These are phyloP conservation scores for Bergia sp. DNA, from an alignment of 92 coral and sea anemone genomes.

Conservation along the genomic window DNA sequence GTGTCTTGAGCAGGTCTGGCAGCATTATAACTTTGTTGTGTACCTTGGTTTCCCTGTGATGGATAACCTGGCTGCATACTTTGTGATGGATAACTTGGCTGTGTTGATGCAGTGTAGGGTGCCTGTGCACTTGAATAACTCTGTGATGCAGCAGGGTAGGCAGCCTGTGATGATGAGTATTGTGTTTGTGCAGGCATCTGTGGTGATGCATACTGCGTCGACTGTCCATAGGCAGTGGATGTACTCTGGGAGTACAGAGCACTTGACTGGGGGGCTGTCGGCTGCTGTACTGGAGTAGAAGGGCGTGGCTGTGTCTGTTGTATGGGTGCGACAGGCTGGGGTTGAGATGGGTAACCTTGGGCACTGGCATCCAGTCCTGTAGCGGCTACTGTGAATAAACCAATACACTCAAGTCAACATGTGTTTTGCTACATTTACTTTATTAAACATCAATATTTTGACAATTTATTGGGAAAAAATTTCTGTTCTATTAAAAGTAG, in stretches of 20 bases:
- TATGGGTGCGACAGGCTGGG: background rate
- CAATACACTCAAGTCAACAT: background rate
- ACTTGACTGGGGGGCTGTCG: slow-evolving; percentile 39
- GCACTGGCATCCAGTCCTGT: slow-evolving; percentile 32
- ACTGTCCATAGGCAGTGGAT: slow-evolving; percentile 32
- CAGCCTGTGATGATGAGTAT: slow-evolving; percentile 26
- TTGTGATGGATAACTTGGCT: slow-evolving; percentile 32
- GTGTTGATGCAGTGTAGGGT: slow-evolving; percentile 14
- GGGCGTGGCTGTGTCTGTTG: slow-evolving; percentile 30
- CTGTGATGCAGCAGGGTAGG: slow-evolving; percentile 24
- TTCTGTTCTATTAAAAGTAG: no score
- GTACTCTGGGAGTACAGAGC: slow-evolving; percentile 21
- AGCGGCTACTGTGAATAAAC: background rate
- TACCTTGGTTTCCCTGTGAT: slow-evolving; percentile 48
- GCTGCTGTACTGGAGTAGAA: slow-evolving; percentile 32
- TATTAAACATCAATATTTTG: background rate
- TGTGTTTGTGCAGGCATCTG: slow-evolving; percentile 25
- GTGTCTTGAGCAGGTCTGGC: background rate
- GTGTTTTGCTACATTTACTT: background rate
- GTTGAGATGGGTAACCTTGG: slow-evolving; percentile 39
- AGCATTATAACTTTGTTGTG: slow-evolving; percentile 38
- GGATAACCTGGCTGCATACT: slow-evolving; percentile 59
- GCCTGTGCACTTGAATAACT: slow-evolving; percentile 35
- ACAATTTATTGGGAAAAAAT: background rate
- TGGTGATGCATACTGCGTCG: slow-evolving; percentile 26